Conservation (phyloP, 2,888 invertebrate genomes). For the Eurytoma adleriae region DNA sequence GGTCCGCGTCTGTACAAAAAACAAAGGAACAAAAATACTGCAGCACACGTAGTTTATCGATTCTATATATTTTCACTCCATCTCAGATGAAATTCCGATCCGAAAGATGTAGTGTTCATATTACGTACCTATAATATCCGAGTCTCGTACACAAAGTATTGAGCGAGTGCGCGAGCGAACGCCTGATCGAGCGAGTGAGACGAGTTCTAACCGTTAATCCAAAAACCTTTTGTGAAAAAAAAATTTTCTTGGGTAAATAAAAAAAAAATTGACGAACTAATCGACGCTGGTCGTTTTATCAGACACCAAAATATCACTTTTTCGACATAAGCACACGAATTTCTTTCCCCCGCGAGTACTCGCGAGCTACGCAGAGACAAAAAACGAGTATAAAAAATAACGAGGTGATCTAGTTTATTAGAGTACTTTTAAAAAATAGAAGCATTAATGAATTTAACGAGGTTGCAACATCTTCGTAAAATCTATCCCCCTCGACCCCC, state of each 20-base stretch:
- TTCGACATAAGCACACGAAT: conserved; percentile 10
- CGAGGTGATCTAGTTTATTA: conserved; percentile 32
- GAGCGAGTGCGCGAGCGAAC: neutral
- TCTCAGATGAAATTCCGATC: conserved; percentile 8
- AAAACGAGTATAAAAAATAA: conserved; percentile 5
- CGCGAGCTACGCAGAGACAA: conserved; percentile 14
- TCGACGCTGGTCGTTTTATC: neutral
- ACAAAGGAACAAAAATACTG: too few species aligned
- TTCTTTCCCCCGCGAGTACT: conserved; percentile 3
- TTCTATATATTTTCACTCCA: neutral
- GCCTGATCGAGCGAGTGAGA: neutral
- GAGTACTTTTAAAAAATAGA: conserved; percentile 17
- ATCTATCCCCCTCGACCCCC: conserved; percentile 19
- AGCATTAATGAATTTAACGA: conserved; percentile 18
- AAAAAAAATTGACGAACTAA: conserved; percentile 1
- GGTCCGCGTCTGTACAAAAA: too few species aligned
- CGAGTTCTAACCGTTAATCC: neutral
- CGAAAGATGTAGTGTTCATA: conserved; percentile 12
- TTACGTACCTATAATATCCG: neutral
- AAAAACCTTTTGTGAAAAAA: conserved; percentile 16
- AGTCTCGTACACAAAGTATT: neutral
- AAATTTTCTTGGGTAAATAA: neutral
- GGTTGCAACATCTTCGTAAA: conserved; percentile 40
- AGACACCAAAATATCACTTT: conserved; percentile 21
- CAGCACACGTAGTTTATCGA: too few species aligned